Conservation (phyloP, 64 coral and sea anemone genomes). For the Montipora sp. region DNA sequence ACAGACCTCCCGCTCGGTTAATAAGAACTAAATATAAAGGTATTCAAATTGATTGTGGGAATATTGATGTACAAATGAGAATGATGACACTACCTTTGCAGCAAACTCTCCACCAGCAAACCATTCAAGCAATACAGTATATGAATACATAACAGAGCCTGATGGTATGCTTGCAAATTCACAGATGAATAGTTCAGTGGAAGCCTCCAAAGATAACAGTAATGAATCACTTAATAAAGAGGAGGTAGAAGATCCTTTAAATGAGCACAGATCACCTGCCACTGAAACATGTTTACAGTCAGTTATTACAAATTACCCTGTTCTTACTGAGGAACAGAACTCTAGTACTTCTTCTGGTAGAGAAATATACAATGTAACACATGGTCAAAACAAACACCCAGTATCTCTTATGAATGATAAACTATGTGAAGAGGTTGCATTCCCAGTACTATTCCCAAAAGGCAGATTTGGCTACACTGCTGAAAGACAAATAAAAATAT, state of each 20-base stretch:
- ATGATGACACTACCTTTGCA: slow-evolving; percentile 20
- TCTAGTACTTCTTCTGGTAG: slow-evolving; percentile 1
- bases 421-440: slow-evolving; percentile 73
- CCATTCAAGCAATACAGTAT: background rate
- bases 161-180: slow-evolving; percentile 11
- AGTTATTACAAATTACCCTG: slow-evolving; percentile 44
- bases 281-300: slow-evolving; percentile 54
- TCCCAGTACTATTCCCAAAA: slow-evolving; percentile 64
- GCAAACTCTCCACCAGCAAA: slow-evolving; percentile 24
- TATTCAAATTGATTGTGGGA: slow-evolving; percentile 49
- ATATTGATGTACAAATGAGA: slow-evolving; percentile 8
- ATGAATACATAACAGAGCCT: slow-evolving; percentile 19
- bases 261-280: slow-evolving; percentile 43
- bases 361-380: slow-evolving; percentile 53
- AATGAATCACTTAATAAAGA: background rate
- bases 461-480: slow-evolving; percentile 60
- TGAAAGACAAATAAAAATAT: slow-evolving; percentile 49
- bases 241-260: slow-evolving; percentile 22
- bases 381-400: slow-evolving; percentile 52
- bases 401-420: slow-evolving; percentile 50
- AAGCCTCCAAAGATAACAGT: background rate
- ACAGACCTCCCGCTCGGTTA: too few relatives aligned
- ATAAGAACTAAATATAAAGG: too few relatives aligned
- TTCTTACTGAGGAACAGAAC: slow-evolving; percentile 20
- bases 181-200: slow-evolving; percentile 37